Conservation (phyloP, 2,888 invertebrate species). For the Thereva nobilitata region DNA sequence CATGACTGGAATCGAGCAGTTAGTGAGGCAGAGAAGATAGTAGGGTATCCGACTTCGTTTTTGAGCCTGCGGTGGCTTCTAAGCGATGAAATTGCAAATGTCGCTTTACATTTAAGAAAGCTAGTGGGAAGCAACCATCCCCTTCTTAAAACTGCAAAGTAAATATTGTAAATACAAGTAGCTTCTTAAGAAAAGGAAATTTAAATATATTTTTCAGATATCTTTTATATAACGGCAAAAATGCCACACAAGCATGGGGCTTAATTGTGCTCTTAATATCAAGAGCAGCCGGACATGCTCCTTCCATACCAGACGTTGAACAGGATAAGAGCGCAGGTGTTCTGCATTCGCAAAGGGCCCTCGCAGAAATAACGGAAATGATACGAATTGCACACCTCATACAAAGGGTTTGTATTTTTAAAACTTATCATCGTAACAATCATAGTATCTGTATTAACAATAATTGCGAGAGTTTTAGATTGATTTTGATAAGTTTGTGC, state of each 20-base stretch:
- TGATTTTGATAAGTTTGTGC: not conserved
- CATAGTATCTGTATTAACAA: not conserved
- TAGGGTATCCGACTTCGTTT: conserved; percentile 94
- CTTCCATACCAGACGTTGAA: conserved; percentile 79
- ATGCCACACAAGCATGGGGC: conserved; percentile 93
- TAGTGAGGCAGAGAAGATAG: conserved; percentile 93
- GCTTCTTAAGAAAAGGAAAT: too few relatives aligned
- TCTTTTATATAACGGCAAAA: conserved; percentile 87
- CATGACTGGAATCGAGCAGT: conserved; percentile 92
- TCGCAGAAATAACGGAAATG: conserved; percentile 97
- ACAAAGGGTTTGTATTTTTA: conserved; percentile 68
- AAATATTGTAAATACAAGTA: conserved; percentile 41
- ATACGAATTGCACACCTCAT: conserved; percentile 90
- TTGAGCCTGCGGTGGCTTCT: conserved; percentile 89
- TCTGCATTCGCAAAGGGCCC: conserved; percentile 79
- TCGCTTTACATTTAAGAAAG: conserved; percentile 87
- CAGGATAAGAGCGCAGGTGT: conserved; percentile 86
- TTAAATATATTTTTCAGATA: conserved; percentile 63
- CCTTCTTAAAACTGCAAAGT: conserved; percentile 91
- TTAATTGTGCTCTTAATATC: conserved; percentile 88
- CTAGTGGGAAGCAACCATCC: conserved; percentile 94
- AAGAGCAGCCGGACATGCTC: conserved; percentile 85
- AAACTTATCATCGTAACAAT: not conserved
- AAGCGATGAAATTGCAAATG: conserved; percentile 94
- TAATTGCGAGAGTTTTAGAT: not conserved